phyloP scores from a whole-genome alignment of 1,140 invertebrate species.

The Chironomus tepperi region DNA sequence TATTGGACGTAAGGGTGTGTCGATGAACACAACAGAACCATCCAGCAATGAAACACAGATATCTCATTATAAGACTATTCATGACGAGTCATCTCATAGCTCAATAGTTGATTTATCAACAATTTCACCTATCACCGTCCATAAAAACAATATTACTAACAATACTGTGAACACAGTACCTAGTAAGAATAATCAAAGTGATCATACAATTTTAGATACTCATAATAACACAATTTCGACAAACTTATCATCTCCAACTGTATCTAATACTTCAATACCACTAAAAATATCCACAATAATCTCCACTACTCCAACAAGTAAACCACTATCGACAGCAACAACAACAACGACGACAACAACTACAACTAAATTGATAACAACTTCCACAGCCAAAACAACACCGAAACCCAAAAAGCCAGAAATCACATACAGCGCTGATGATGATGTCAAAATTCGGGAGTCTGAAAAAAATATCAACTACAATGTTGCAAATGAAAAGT shows the following conservation, averaged over 20 bases:
- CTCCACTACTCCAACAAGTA: neutral
- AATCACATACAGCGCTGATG: constrained; percentile 29
- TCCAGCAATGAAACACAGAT: neutral
- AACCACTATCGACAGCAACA: too few species aligned
- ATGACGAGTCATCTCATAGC: neutral
- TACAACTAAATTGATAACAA: constrained; percentile 25
- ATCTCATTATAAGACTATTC: neutral
- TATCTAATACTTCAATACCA: neutral
- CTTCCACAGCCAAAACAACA: constrained; percentile 31
- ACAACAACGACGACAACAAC: constrained; percentile 10
- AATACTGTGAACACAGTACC: neutral
- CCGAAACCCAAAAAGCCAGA: constrained; percentile 33
- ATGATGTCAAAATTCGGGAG: constrained; percentile 27
- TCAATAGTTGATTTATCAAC: neutral
- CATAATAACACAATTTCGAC: too few species aligned
- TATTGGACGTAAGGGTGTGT: neutral
- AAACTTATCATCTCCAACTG: neutral
- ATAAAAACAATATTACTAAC: neutral
- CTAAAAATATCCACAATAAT: neutral
- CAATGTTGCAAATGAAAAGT: neutral
- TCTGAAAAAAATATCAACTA: neutral
- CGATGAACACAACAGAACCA: neutral
- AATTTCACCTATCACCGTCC: neutral
- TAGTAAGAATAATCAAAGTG: neutral
- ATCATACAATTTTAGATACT: neutral